Conservation (phyloP, 2,113 vertebrate genomes). For the human (Homo sapiens) region GRCh38 chr12:115971501-115972000, state of each 20-base stretch:
- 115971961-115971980: background rate
- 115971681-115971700: background rate
- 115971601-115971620: background rate
- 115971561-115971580: background rate
- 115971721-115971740: background rate
- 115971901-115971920: background rate
- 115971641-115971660: background rate
- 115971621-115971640: too few species aligned
- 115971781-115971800: background rate
- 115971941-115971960: conserved; percentile 4
- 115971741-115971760: background rate
- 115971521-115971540: background rate
- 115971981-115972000: background rate
- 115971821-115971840: background rate
- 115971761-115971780: background rate
- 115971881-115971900: background rate
- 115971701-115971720: background rate
- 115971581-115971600: background rate
- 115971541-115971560: background rate
- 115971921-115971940: conserved; percentile 5
- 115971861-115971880: background rate
- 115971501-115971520: background rate
- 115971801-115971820: background rate
- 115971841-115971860: background rate
- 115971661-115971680: background rate